A percentile compares a stretch with the other conserved stretches of the same genome.
phyloP scores from a whole-genome alignment of 2,113 vertebrate species.

The Hucho hucho region DNA sequence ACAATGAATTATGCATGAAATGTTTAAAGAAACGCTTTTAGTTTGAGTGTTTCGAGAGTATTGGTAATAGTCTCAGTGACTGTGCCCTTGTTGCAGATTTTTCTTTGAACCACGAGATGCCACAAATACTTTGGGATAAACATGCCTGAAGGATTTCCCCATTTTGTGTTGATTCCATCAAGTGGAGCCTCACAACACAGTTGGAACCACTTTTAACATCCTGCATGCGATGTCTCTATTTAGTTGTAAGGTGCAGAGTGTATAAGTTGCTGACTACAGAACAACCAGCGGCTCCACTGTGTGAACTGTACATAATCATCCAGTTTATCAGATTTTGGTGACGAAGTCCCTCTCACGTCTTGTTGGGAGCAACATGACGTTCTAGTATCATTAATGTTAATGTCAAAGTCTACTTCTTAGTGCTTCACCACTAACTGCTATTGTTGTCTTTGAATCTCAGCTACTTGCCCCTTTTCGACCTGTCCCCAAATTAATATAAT shows the following conservation, averaged over 20 bases:
- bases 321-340: conserved; percentile 3
- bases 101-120: conserved; percentile 8
- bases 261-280: background rate
- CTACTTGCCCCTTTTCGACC: no score
- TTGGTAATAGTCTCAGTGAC: conserved; percentile 25
- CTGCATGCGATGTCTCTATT: background rate
- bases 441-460: background rate
- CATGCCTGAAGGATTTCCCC: conserved; percentile 20
- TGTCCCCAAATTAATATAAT: no score
- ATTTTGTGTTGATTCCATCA: background rate
- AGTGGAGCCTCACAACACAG: background rate
- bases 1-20: conserved; percentile 37
- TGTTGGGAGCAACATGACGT: background rate
- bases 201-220: conserved; percentile 5
- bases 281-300: background rate
- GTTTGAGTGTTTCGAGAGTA: conserved; percentile 32
- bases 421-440: background rate
- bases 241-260: background rate
- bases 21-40: conserved; percentile 38
- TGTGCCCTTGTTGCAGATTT: conserved; percentile 22
- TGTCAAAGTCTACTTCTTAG: background rate
- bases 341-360: background rate
- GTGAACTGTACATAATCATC: background rate
- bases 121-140: conserved; percentile 21
- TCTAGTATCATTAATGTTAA: conserved; percentile 1